phyloP scores from a whole-genome alignment of 2,888 invertebrate species.

The Cataglyphis livida region DNA sequence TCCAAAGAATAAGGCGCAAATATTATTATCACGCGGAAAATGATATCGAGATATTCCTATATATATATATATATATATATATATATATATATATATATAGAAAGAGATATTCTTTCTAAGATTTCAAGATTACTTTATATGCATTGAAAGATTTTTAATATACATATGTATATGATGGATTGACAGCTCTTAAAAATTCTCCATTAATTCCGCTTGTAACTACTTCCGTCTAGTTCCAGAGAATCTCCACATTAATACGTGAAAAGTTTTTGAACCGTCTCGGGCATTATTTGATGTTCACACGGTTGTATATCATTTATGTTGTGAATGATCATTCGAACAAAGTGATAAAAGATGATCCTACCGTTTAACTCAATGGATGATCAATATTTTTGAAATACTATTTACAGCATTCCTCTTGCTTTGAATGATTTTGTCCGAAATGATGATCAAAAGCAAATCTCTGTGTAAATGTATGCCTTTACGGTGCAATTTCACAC shows the following conservation, averaged over 20 bases:
- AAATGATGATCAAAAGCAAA: conserved; percentile 8
- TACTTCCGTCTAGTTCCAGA: not conserved
- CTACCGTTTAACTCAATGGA: not conserved
- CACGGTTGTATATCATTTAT: not conserved
- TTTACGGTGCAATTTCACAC: not conserved
- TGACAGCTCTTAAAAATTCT: conserved; percentile 5
- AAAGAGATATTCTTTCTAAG: too few species aligned
- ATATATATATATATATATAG: too few species aligned
- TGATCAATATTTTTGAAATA: not conserved
- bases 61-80: too few species aligned
- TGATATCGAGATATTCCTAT: not conserved
- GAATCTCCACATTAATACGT: not conserved
- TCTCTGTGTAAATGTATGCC: not conserved
- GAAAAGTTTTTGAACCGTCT: not conserved
- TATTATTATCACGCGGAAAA: not conserved
- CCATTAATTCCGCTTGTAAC: not conserved
- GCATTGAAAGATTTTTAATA: not conserved
- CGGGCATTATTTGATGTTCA: not conserved
- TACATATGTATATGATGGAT: too few species aligned
- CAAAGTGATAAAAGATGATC: not conserved
- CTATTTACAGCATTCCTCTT: not conserved
- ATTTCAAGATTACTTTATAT: too few species aligned
- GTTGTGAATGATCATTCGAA: not conserved
- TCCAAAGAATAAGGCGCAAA: not conserved
- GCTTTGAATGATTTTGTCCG: not conserved